phyloP scores from a whole-genome alignment of 2,113 vertebrate species.

The Synodontis membranacea region DNA sequence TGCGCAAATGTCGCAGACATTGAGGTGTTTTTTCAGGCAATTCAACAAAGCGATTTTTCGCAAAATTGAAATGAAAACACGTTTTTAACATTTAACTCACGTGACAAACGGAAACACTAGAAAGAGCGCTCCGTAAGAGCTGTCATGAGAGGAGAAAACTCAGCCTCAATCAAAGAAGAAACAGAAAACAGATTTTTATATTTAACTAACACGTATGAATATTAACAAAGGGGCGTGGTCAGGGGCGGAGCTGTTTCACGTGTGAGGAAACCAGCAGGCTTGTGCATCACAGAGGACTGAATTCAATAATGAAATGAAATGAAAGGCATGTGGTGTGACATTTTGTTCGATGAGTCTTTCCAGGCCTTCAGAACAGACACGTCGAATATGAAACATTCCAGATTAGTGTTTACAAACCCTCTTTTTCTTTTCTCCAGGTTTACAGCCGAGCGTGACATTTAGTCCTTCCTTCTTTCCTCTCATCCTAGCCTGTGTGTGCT shows the following conservation, averaged over 20 bases:
- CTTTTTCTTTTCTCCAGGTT: conserved; percentile 29
- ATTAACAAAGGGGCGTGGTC: conserved; percentile 8
- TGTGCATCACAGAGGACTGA: background rate
- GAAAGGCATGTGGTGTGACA: background rate
- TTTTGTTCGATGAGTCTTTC: background rate
- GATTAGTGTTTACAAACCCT: conserved; percentile 42
- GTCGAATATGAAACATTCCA: conserved; percentile 23
- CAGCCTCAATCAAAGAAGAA: too few species aligned
- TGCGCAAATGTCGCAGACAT: too few species aligned
- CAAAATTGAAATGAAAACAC: too few species aligned
- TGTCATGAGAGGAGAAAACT: too few species aligned
- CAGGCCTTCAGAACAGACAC: conserved; percentile 25
- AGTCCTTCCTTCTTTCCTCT: too few species aligned
- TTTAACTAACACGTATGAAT: background rate
- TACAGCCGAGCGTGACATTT: conserved; percentile 18
- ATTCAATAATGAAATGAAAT: background rate
- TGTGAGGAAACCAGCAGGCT: background rate
- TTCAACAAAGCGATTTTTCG: too few species aligned
- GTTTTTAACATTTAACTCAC: too few species aligned
- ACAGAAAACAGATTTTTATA: too few species aligned
- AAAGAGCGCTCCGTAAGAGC: too few species aligned
- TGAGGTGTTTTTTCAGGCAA: too few species aligned
- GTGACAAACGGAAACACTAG: too few species aligned
- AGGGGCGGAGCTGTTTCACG: background rate
- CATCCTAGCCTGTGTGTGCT: background rate